These are phyloP conservation scores for Dicranocentrus wangi DNA, from an alignment of 2,888 invertebrate genomes.

Conservation along the genomic window DNA sequence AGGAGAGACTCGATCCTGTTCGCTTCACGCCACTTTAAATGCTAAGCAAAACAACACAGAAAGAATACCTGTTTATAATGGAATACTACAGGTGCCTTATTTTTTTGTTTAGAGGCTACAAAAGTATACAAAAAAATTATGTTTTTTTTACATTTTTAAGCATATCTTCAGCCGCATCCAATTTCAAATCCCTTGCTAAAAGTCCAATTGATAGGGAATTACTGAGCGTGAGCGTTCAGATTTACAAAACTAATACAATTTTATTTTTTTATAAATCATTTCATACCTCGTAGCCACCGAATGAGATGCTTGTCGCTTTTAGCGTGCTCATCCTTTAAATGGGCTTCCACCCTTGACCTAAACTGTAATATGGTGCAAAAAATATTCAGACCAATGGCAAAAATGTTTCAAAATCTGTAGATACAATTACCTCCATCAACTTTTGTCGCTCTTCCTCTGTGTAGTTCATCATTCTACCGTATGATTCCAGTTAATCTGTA, in stretches of 20 bases:
- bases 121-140: background rate
- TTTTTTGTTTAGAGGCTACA: too few relatives aligned
- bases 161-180: slow-evolving; percentile 64
- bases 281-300: slow-evolving; percentile 61
- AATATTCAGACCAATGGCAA: background rate
- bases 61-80: too few relatives aligned
- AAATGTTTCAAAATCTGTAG: background rate
- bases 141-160: slow-evolving; percentile 53
- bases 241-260: background rate
- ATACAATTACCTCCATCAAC: background rate
- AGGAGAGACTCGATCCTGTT: slow-evolving; percentile 43
- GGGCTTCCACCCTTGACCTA: slow-evolving; percentile 40
- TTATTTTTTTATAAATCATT: too few relatives aligned
- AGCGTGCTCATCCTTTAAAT: slow-evolving; percentile 35
- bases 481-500: too few relatives aligned
- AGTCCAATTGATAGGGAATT: too few relatives aligned
- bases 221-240: too few relatives aligned
- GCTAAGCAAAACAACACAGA: too few relatives aligned
- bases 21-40: slow-evolving; percentile 42
- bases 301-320: slow-evolving; percentile 53
- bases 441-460: background rate
- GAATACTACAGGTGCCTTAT: too few relatives aligned
- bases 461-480: background rate
- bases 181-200: slow-evolving; percentile 59
- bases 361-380: slow-evolving; percentile 40